Conservation (phyloP, 2,888 invertebrate genomes). For the Augiades crinisus region DNA sequence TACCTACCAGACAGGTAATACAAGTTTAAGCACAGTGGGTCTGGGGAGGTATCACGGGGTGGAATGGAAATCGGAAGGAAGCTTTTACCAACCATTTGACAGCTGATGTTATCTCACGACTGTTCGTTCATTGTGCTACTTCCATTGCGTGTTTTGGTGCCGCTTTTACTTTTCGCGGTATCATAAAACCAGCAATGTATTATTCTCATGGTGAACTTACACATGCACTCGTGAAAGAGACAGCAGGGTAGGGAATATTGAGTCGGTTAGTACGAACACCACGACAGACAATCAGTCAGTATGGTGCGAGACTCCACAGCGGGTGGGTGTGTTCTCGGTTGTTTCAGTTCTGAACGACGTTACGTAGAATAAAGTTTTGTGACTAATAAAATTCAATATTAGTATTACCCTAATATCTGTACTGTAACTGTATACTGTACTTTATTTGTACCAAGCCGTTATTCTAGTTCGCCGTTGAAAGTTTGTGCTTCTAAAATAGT, state of each 20-base stretch:
- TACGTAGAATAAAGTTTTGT: conserved; percentile 25
- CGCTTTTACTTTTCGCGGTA: too few species aligned
- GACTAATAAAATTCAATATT: conserved; percentile 7
- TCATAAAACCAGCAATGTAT: conserved; percentile 40
- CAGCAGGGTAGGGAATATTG: conserved; percentile 18
- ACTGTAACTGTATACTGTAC: too few species aligned
- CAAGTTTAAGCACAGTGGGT: conserved; percentile 53
- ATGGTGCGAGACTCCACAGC: conserved; percentile 15
- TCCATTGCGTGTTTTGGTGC: conserved; percentile 37
- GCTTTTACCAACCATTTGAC: conserved; percentile 21
- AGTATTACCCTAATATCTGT: background rate
- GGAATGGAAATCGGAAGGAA: conserved; percentile 31
- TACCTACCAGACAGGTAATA: conserved; percentile 64
- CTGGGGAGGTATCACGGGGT: conserved; percentile 34
- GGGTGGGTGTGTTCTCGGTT: conserved; percentile 5
- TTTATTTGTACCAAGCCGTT: background rate
- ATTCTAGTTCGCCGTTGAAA: conserved; percentile 1
- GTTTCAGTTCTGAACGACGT: conserved; percentile 7
- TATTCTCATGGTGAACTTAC: background rate
- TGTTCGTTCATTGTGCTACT: background rate
- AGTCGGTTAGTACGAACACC: conserved; percentile 14
- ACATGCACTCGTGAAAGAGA: background rate
- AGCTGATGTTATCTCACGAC: conserved; percentile 7
- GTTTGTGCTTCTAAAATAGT: conserved; percentile 10
- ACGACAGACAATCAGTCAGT: conserved; percentile 18